A percentile compares a stretch with the other conserved stretches of the same genome.
These are phyloP conservation scores for Drosophila nebulosa DNA, from an alignment of 1,140 invertebrate genomes.

Conservation along the genomic window DNA sequence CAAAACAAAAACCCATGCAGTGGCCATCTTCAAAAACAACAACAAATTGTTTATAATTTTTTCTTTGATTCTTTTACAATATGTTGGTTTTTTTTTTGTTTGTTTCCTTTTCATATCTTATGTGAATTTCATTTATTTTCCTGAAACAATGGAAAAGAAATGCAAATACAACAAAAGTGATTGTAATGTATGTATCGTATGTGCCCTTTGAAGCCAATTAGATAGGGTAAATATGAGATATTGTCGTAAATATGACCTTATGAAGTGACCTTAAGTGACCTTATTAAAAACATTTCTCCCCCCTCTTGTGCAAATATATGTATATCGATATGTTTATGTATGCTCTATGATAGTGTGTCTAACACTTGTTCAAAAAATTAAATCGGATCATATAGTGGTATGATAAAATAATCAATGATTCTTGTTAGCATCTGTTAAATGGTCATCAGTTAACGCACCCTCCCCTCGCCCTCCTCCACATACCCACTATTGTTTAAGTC, in stretches of 20 bases:
- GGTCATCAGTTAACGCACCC: not conserved
- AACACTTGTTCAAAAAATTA: not conserved
- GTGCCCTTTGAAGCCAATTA: not conserved
- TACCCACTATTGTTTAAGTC: not conserved
- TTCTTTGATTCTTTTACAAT: not conserved
- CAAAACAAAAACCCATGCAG: not conserved
- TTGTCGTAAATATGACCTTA: not conserved
- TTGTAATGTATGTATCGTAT: not conserved
- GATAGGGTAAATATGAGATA: not conserved
- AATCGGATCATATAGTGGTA: not conserved
- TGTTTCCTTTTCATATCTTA: not conserved
- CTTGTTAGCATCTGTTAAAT: not conserved
- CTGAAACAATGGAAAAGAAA: conserved; percentile 8
- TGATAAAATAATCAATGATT: not conserved
- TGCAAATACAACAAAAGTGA: not conserved
- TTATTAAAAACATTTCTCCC: not conserved
- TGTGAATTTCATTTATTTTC: conserved; percentile 5
- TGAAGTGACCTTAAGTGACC: too few relatives aligned
- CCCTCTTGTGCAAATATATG: not conserved
- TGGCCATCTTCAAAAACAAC: conserved; percentile 1
- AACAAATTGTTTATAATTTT: not conserved
- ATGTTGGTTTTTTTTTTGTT: not conserved
- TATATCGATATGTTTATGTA: not conserved
- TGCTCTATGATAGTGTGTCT: not conserved
- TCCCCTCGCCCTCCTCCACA: not conserved